Evolutionary conservation across 2,797 vertebrate genomes (phyloP), one percentile per base, ranked within the genome.

Genomic region (Alauda arvensis): DNA sequence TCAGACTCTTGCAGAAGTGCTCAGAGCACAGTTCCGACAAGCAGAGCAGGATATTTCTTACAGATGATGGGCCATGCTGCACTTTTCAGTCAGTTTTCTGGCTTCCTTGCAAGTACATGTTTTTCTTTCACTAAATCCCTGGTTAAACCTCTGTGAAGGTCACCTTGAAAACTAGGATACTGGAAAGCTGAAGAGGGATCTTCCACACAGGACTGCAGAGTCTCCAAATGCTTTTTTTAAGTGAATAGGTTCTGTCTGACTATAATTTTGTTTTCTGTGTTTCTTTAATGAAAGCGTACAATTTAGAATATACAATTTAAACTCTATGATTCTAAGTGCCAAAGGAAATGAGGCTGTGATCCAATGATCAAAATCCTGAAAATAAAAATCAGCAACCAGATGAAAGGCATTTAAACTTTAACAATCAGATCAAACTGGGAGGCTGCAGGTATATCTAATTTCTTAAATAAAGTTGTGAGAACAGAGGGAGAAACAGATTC

Each of bases 1-100:
- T 94, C 91, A 92, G 76, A 75, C 66, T 92, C 71, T 53, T 18
- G 20, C 52, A 75, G 45, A 89, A 88, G 24, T 23, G 91, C 93
- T 88, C 63, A 82, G 78, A 91, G 92, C 86, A 90, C 72, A 88
- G 21, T 86, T 87, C 62, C 3, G 10, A 83, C 83, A 82, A 89
- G 62, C 33, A 75, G 65, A 84, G 68, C 9, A 2, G 48, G 45
- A 18, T 85, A 59, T 87, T 86, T 88, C 82, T 89, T 77, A 85
- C 69, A 91, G 89, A 87, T 84, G 81, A 94, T 39, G 62, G 56
- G 26, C 76, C 55, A 80, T 43, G 55, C 37, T 75, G 49, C 55
- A 75, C 34, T 77, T 88, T 31, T 62, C 88, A 85, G 69, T 71
- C 81, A 77, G 52, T 65, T 75, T 90, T 67, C 63, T 40, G 20